Evolutionary conservation across 2,888 invertebrate species (phyloP).

Genomic region (Epinotia bilunana): DNA sequence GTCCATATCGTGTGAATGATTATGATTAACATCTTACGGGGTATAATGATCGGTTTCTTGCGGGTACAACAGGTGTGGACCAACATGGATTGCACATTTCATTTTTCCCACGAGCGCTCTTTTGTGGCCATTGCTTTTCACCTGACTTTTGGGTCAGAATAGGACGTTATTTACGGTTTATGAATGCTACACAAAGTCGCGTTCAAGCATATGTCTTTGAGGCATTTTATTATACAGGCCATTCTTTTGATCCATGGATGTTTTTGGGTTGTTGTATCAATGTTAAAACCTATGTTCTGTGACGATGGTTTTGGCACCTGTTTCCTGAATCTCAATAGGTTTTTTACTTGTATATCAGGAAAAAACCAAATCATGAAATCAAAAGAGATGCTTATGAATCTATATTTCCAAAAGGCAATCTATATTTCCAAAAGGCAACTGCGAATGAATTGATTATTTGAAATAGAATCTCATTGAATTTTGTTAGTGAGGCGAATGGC

Average conservation of each 20-base stretch:
- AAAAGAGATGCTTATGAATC: background rate
- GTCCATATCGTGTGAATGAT: constrained; percentile 56
- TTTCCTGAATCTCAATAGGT: background rate
- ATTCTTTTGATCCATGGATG: constrained; percentile 9
- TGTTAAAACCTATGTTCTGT: constrained; percentile 19
- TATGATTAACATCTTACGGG: constrained; percentile 73
- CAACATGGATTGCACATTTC: constrained; percentile 66
- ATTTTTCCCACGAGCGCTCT: constrained; percentile 69
- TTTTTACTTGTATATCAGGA: background rate
- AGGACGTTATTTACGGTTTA: constrained; percentile 21
- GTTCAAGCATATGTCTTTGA: constrained; percentile 14
- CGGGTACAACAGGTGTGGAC: constrained; percentile 64
- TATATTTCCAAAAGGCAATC: background rate
- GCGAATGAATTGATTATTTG: background rate
- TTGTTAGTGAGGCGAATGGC: constrained; percentile 54
- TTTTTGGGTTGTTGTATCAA: constrained; percentile 21
- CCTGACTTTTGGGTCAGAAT: constrained; percentile 54
- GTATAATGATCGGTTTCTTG: constrained; percentile 65
- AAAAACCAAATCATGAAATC: background rate
- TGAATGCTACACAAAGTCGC: constrained; percentile 12
- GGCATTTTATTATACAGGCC: background rate
- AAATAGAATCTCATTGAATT: constrained; percentile 46
- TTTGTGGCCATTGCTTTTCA: constrained; percentile 55
- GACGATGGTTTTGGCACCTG: constrained; percentile 7
- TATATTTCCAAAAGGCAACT: too few relatives aligned